Evolutionary conservation across 2,113 vertebrate species (phyloP).

Genomic region (Hydropotes inermis): DNA sequence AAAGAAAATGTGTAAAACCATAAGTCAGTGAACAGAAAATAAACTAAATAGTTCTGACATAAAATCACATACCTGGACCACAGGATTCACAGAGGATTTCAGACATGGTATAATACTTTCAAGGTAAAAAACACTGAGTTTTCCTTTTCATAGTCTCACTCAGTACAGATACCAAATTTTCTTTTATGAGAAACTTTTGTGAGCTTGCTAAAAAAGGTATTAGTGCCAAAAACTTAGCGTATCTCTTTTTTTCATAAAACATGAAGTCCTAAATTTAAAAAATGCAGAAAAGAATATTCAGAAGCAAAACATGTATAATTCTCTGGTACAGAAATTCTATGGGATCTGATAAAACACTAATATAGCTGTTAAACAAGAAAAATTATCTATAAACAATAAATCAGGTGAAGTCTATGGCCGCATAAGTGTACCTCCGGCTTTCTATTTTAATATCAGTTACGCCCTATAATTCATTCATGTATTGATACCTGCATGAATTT

Average conservation of each 20-base stretch:
- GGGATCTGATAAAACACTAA: not conserved
- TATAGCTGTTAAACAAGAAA: not conserved
- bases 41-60: not conserved
- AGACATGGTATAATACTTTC: not conserved
- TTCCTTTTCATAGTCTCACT: not conserved
- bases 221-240: not conserved
- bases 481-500: not conserved
- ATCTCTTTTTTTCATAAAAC: conserved; percentile 85
- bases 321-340: not conserved
- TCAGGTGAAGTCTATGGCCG: not conserved
- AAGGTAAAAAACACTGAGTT: not conserved
- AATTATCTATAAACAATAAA: not conserved
- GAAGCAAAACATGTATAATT: not conserved
- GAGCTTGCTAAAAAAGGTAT: conserved; percentile 26
- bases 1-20: not conserved
- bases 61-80: not conserved
- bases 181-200: not conserved
- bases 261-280: conserved; percentile 88
- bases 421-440: not conserved
- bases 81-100: not conserved
- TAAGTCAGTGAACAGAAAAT: not conserved
- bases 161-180: not conserved
- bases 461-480: not conserved
- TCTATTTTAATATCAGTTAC: not conserved
- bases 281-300: conserved; percentile 13